Conservation (phyloP, 2,888 invertebrate species). For the Ferrisia virgata region DNA sequence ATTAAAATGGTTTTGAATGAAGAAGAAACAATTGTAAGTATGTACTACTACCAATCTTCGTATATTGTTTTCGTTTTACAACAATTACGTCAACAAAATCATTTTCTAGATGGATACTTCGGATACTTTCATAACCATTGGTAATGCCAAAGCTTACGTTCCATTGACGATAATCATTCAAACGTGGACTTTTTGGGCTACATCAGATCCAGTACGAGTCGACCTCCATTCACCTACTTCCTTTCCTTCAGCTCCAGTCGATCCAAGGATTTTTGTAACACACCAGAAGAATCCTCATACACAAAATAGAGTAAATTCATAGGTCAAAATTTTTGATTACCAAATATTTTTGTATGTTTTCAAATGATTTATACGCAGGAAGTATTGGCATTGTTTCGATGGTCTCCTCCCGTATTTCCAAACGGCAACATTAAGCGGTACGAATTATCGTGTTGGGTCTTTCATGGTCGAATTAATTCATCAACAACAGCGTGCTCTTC, state of each 20-base stretch:
- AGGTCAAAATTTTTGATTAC: conserved; percentile 48
- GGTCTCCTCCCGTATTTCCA: conserved; percentile 70
- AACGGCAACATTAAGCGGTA: conserved; percentile 76
- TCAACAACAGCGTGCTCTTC: conserved; percentile 24
- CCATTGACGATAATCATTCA: conserved; percentile 69
- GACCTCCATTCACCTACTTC: conserved; percentile 75
- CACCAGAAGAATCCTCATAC: not conserved
- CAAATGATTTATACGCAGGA: conserved; percentile 46
- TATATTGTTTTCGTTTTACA: not conserved
- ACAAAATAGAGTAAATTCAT: conserved; percentile 11
- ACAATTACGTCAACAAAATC: not conserved
- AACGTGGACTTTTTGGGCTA: conserved; percentile 82
- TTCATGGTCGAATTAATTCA: conserved; percentile 40
- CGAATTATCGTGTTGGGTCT: conserved; percentile 67
- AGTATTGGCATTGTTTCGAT: conserved; percentile 69
- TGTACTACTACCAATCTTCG: not conserved
- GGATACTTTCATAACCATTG: conserved; percentile 39
- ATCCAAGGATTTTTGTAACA: conserved; percentile 69
- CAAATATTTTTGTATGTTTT: not conserved
- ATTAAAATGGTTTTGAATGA: conserved; percentile 64
- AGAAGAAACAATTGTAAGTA: conserved; percentile 57
- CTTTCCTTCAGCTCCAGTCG: conserved; percentile 70
- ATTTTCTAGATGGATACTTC: conserved; percentile 43
- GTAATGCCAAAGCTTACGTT: conserved; percentile 61
- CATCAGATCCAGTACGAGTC: conserved; percentile 63